Evolutionary conservation across 2,888 invertebrate genomes (phyloP), one percentile per base, ranked within the genome.

Genomic region (Athetis lepigone): DNA sequence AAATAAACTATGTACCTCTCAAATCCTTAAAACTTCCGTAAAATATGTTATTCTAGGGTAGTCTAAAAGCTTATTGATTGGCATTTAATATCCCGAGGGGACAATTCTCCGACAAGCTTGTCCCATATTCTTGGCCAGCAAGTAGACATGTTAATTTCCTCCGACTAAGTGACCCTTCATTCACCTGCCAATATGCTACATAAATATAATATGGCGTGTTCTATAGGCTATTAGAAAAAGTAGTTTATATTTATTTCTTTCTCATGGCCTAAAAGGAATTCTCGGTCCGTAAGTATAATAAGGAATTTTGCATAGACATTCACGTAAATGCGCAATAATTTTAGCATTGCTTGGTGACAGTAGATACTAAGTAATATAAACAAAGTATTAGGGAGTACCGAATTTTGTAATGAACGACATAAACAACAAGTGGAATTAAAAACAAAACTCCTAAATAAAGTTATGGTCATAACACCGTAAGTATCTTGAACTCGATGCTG

Each of bases 91-190:
- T 39, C 46, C 56, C 40, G 21, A 47, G 42, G 57, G 56, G 40
- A 61, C 55, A 61, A 49, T 43, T 80, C 79, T 77, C 76, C 79
- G 75, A 75, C 69, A 66, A 59, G 65, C 59, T 61, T 69, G 75
- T 75, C 75, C 80, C 72, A 74, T 66, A 80, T 79, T 76, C 76
- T 72, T 72, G 56, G 71, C 55, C 45, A 66, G 59, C 70, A 77
- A 65, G 77, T 75, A 78, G 86, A 85, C 86, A 84, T 84, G 82
- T 86, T 88, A 85, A 88, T 89, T 90, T 89, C 87, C 88, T 86
- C 74, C 61, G 69, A 60, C 77, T 61, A 67, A 60, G 75, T 67
- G 79, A 75, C 81, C 81, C 64, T 77, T 65, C 70, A 69, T 57
- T 51, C 56, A 77, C 60, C 75, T 81, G 71, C 61, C 82, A 80